Percentiles rank a stretch among this genome's conserved stretches.
Evolutionary conservation across 2,113 vertebrate species (phyloP).

Genomic region (Chaetura pelagica): DNA sequence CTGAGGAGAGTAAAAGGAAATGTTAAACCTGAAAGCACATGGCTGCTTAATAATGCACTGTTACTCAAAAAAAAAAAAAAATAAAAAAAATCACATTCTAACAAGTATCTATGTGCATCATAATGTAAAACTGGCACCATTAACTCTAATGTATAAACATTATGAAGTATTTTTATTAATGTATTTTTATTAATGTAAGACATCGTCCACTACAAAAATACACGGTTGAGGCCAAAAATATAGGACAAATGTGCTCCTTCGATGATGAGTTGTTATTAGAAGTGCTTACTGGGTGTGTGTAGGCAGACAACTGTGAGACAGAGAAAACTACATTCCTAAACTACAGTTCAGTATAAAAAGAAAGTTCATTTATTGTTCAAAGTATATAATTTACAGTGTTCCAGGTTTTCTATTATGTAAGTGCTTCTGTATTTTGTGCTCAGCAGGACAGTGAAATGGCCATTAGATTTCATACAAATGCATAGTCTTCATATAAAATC

Average conservation of each 20-base stretch:
- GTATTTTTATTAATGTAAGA: slow-evolving; percentile 50
- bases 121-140: background rate
- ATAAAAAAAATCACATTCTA: slow-evolving; percentile 15
- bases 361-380: slow-evolving; percentile 70
- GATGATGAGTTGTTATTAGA: slow-evolving; percentile 16
- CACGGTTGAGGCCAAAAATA: slow-evolving; percentile 43
- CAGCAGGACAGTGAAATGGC: slow-evolving; percentile 55
- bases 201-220: slow-evolving; percentile 51
- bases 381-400: slow-evolving; percentile 65
- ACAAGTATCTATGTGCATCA: background rate
- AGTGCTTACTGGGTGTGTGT: slow-evolving; percentile 5
- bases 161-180: slow-evolving; percentile 45
- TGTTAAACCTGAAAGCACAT: background rate
- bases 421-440: slow-evolving; percentile 54
- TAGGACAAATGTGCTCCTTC: background rate
- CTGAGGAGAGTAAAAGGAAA: background rate
- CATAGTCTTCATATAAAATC: slow-evolving; percentile 31
- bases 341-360: slow-evolving; percentile 55
- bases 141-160: background rate
- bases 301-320: slow-evolving; percentile 58
- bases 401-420: slow-evolving; percentile 70
- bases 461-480: slow-evolving; percentile 54
- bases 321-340: slow-evolving; percentile 61
- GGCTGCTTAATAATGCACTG: background rate
- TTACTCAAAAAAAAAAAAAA: background rate